Conservation (phyloP, 2,113 vertebrate species). For the Dicaeum eximium region DNA sequence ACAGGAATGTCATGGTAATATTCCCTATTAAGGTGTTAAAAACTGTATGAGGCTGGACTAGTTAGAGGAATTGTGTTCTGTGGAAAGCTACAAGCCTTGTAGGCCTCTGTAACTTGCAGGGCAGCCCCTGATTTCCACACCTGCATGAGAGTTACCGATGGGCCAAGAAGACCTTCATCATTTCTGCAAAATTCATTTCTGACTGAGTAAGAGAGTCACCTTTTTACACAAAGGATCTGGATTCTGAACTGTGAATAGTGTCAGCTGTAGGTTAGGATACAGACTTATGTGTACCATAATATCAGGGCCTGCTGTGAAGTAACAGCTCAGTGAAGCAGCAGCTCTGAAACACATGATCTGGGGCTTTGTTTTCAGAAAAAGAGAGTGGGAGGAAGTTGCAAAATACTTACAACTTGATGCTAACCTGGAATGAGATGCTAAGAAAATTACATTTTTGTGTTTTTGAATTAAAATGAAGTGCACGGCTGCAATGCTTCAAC, state of each 20-base stretch:
- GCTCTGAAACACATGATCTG: background rate
- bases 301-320: background rate
- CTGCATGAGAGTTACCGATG: fast-evolving
- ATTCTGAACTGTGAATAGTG: background rate
- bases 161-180: too few species aligned
- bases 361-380: background rate
- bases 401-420: background rate
- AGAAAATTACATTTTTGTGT: background rate
- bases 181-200: background rate
- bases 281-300: fast-evolving
- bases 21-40: background rate
- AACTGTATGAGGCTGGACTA: background rate
- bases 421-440: background rate
- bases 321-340: background rate
- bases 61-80: background rate
- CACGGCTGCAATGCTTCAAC: background rate
- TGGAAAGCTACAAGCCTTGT: background rate
- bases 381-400: background rate
- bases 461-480: background rate
- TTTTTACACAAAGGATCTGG: background rate
- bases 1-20: background rate
- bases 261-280: background rate
- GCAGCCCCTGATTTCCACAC: background rate
- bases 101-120: fast-evolving
- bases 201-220: fast-evolving